Conservation (phyloP, 2,888 invertebrate species). For the Acheta domesticus region DNA sequence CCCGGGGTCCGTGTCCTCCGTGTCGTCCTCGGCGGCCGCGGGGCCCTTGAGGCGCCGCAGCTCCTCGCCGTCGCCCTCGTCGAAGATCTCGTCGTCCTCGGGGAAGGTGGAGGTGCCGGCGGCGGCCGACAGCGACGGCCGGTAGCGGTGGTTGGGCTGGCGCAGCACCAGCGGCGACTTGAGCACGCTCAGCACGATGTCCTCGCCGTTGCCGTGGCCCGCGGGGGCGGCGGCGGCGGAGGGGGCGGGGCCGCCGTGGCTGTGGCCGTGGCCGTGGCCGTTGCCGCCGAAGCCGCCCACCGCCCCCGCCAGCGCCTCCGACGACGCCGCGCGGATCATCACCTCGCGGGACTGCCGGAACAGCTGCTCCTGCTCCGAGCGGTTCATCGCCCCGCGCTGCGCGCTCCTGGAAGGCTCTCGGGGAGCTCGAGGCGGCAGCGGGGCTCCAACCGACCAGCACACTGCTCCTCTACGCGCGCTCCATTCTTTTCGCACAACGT, state of each 20-base stretch:
- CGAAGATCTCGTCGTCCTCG: slow-evolving; percentile 28
- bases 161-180: slow-evolving; percentile 53
- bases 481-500: not conserved
- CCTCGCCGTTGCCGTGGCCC: slow-evolving; percentile 47
- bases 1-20: slow-evolving; percentile 25
- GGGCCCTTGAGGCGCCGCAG: slow-evolving; percentile 20
- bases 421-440: not conserved
- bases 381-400: slow-evolving; percentile 53
- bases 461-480: not conserved
- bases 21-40: slow-evolving; percentile 22
- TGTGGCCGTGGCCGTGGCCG: slow-evolving; percentile 40
- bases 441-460: not conserved
- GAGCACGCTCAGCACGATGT: slow-evolving; percentile 58
- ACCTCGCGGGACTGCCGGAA: slow-evolving; percentile 61
- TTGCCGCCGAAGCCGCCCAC: slow-evolving; percentile 31
- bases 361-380: slow-evolving; percentile 60
- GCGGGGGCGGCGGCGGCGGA: not conserved
- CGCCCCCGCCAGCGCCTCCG: not conserved
- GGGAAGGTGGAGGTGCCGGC: slow-evolving; percentile 28
- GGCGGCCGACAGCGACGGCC: slow-evolving; percentile 26
- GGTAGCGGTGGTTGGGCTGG: slow-evolving; percentile 23
- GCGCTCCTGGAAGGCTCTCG: not conserved
- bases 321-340: slow-evolving; percentile 37
- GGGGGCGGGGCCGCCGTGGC: slow-evolving; percentile 37
- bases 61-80: slow-evolving; percentile 30